These are phyloP conservation scores for Bombyx mandarina DNA, from an alignment of 1,140 invertebrate species.

Conservation along the genomic window DNA sequence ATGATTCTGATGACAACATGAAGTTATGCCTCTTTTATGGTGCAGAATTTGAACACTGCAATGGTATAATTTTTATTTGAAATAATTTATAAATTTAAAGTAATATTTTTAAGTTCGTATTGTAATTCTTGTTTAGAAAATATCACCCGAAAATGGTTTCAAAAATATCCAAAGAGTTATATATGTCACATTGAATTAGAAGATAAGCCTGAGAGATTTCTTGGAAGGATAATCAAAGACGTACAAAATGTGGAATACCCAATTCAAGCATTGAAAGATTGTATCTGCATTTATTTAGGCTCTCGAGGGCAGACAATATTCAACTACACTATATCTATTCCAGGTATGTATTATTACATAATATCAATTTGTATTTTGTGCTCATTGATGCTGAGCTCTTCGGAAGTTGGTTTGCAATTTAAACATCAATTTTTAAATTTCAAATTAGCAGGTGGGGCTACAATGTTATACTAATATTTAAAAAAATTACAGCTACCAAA, in stretches of 20 bases:
- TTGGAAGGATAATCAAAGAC: constrained; percentile 43
- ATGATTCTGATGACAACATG: constrained; percentile 37
- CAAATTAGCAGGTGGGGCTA: no score
- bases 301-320: constrained; percentile 68
- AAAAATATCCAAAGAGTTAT: constrained; percentile 36
- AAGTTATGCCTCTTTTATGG: constrained; percentile 82
- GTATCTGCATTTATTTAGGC: constrained; percentile 66
- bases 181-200: constrained; percentile 36
- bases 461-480: neutral
- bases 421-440: no score
- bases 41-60: constrained; percentile 76
- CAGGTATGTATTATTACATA: constrained; percentile 31
- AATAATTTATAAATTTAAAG: neutral
- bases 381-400: neutral
- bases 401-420: neutral
- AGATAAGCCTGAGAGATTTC: constrained; percentile 29
- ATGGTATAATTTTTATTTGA: constrained; percentile 62
- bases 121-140: no score
- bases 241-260: constrained; percentile 17
- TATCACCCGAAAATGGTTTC: constrained; percentile 25
- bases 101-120: neutral
- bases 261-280: constrained; percentile 33
- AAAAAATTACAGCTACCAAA: constrained; percentile 48
- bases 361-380: constrained; percentile 2
- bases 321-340: constrained; percentile 67